A percentile compares a stretch with the other conserved stretches of the same genome.
Conservation (phyloP, 2,113 vertebrate species). For the Hyaena hyaena region DNA sequence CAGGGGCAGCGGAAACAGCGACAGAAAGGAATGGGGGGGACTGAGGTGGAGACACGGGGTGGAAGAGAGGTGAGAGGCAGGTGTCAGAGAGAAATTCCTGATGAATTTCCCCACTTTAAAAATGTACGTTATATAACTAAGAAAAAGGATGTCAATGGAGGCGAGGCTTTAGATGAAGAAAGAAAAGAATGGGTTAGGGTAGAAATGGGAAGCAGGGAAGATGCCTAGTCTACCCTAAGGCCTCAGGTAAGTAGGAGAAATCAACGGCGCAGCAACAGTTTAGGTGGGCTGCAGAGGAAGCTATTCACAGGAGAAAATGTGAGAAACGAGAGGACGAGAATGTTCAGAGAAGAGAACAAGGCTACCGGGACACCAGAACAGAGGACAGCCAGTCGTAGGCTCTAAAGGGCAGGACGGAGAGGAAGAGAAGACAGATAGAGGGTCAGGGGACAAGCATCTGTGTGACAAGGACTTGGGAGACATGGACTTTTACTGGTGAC, state of each 20-base stretch:
- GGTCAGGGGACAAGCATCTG: background rate
- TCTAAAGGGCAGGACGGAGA: background rate
- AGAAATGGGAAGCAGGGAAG: background rate
- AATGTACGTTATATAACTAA: background rate
- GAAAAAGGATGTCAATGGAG: background rate
- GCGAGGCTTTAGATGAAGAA: background rate
- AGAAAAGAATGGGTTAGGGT: background rate
- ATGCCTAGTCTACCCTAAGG: background rate
- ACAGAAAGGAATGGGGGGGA: background rate
- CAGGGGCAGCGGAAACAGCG: background rate
- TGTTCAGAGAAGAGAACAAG: background rate
- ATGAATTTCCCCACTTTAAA: background rate
- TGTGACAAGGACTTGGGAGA: background rate
- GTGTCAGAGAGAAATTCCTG: background rate
- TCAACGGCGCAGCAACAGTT: background rate
- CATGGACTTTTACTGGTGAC: background rate
- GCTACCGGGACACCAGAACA: fast-evolving
- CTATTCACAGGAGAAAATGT: background rate
- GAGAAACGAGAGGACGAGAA: background rate
- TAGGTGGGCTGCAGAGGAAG: background rate
- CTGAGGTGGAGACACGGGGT: background rate
- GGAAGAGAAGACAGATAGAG: background rate
- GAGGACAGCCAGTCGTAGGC: background rate
- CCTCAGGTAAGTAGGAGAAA: background rate
- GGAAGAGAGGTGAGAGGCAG: background rate